phyloP scores from a whole-genome alignment of 2,888 invertebrate genomes.

The Cerceris rybyensis region DNA sequence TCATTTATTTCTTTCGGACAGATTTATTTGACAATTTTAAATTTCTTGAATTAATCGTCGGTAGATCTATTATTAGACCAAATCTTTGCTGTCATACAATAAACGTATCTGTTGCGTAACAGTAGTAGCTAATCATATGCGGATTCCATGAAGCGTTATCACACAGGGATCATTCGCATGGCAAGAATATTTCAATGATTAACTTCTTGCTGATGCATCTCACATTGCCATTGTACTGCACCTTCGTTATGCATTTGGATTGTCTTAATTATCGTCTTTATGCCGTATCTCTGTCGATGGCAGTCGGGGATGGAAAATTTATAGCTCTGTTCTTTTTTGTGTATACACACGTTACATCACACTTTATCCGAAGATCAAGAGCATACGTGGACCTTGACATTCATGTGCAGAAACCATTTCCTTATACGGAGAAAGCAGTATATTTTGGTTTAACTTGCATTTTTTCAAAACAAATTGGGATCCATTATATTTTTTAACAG shows the following conservation, averaged over 20 bases:
- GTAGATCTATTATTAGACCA: neutral
- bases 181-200: slow-evolving; percentile 62
- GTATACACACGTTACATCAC: slow-evolving; percentile 53
- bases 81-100: slow-evolving; percentile 1
- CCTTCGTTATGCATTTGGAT: slow-evolving; percentile 69
- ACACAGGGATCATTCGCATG: slow-evolving; percentile 42
- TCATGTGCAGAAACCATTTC: slow-evolving; percentile 43
- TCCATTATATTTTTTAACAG: too few relatives aligned
- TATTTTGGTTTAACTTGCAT: slow-evolving; percentile 2
- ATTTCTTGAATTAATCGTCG: too few relatives aligned
- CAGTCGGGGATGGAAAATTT: slow-evolving; percentile 63
- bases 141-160: slow-evolving; percentile 13
- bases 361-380: slow-evolving; percentile 70
- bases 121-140: slow-evolving; percentile 8
- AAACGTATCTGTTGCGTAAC: slow-evolving; percentile 20
- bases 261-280: slow-evolving; percentile 70
- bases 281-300: slow-evolving; percentile 58
- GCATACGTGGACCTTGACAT: slow-evolving; percentile 67
- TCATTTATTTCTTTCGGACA: too few relatives aligned
- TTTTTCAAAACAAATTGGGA: too few relatives aligned
- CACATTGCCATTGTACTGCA: slow-evolving; percentile 59
- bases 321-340: slow-evolving; percentile 51
- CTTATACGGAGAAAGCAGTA: slow-evolving; percentile 32
- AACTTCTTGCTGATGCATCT: slow-evolving; percentile 53
- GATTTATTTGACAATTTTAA: too few relatives aligned